Evolutionary conservation across 2,888 invertebrate genomes (phyloP), one percentile per base, ranked within the genome.

Genomic region (Ceramica pisi): DNA sequence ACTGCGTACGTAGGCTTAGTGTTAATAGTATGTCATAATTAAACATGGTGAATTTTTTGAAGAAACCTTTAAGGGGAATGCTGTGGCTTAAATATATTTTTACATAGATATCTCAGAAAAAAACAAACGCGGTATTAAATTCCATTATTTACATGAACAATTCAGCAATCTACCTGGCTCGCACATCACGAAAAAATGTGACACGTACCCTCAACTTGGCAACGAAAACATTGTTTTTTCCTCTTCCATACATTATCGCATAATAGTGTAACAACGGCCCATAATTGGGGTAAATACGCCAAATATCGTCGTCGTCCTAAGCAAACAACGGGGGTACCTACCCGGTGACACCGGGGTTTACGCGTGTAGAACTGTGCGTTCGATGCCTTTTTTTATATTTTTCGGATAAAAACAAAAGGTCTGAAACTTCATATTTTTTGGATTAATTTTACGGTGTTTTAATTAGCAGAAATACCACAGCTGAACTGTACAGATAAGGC

Each of bases 271-370:
- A 85, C 87, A 80, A 84, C 81, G 81, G 82, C 85, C 86, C 87
- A 91, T 92, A 92, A 93, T 92, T 92, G 89, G 88, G 86, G 91
- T 87, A 91, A 91, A 91, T 90, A 91, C 84, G 84, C 81, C 87
- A 86, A 88, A 86, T 89, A 90, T 91, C 88, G 83, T 88, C 87
- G 80, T 78, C 74, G 88, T 92, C 93, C 93, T 93, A 93, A 92
- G 79, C 75, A 91, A 93, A 93, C 91, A 93, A 19, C 55, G 23
- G 57, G 57, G 64, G 73, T 75, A 55, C 73, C 73, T 80, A 83
- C 83, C 59, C 67, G 16, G 59, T 60, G 80, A 66, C 71, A 55
- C n/a, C n/a, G 57, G 48, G 41, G 61, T 51, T 65, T 21, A 26
- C 67, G 67, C 59, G 67, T 31, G 59, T 66, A 68, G 78, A 68